A percentile compares a stretch with the other conserved stretches of the same genome.
These are phyloP conservation scores for Camponotus fellah DNA, from an alignment of 2,888 invertebrate species.

Conservation along the genomic window DNA sequence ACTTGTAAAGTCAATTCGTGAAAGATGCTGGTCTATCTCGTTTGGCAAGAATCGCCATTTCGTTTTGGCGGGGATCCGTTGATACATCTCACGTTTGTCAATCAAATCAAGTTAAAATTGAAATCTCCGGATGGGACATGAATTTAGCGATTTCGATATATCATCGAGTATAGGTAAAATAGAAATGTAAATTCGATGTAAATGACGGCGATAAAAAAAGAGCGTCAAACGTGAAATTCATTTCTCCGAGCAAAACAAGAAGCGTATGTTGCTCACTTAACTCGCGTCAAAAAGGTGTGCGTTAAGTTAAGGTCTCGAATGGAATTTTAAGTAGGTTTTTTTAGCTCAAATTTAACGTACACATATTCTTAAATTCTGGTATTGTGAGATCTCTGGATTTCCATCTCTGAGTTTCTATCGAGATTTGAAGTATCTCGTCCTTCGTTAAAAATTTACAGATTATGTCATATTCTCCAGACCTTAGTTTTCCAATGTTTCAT, in stretches of 20 bases:
- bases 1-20: constrained; percentile 39
- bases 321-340: constrained; percentile 32
- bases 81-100: constrained; percentile 27
- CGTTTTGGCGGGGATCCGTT: constrained; percentile 32
- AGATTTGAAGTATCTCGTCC: not conserved
- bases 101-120: constrained; percentile 34
- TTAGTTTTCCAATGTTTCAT: not conserved
- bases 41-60: constrained; percentile 31
- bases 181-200: constrained; percentile 43
- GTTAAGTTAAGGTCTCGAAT: constrained; percentile 3
- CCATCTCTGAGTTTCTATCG: not conserved
- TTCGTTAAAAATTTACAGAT: not conserved
- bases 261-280: constrained; percentile 24
- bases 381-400: constrained; percentile 11
- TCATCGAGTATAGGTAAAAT: constrained; percentile 29
- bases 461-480: not conserved
- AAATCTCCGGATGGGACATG: constrained; percentile 10
- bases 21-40: constrained; percentile 27
- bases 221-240: constrained; percentile 13
- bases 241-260: constrained; percentile 29
- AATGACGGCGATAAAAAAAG: constrained; percentile 23
- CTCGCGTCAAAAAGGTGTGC: constrained; percentile 35
- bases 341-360: constrained; percentile 23
- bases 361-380: not conserved
- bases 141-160: constrained; percentile 47